Base-by-base conservation (phyloP, 2,113 vertebrate species). In the Amazona guildingii region DNA sequence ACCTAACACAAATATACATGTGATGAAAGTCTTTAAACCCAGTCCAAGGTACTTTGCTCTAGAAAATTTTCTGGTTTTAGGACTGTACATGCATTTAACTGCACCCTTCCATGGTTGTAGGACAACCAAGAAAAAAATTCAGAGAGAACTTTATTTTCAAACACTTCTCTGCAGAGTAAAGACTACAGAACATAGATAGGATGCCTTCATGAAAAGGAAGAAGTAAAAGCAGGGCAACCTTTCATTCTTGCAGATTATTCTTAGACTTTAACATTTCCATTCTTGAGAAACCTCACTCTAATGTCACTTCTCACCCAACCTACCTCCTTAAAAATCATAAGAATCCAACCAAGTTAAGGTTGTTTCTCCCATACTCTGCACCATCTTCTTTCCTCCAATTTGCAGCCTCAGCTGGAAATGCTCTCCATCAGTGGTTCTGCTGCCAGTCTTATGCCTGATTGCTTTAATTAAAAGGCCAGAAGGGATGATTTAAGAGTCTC, bases 381-480 rank as follows among this genome's bases (percentile, higher is more conserved):
- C 29, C 48, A 80, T 75, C 35, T 72, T 78, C 75, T 90, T 64
- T 33, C 43, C 29, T 86, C 61, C 72, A 69, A 52, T 92, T 94
- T 94, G 86, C 83, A 86, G 18, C 25, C 72, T 90, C 79, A 64
- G 51, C 44, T 76, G 33, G 77, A 90, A 94, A 75, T 75, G 29
- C 25, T 69, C 48, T 70, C 72, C 27, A 10, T 77, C 73, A 74
- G 61, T 51, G 69, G 27, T 82, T 92, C 79, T 90, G 51, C 76
- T 83, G 69, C 69, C 76, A 83, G 68, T 88, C 76, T 78, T 86
- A 83, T 28, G 68, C 75, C 76, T 70, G 80, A 92, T 68, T 93
- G 61, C 79, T 88, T 93, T 95, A 92, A 95, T 90, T 94, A 93
- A 94, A 96, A 94, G 68, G 48, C 83, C 75, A 70, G 77, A 96